A percentile compares a stretch with the other conserved stretches of the same genome.
These are phyloP conservation scores for Balaeniceps rex DNA, from an alignment of 2,113 vertebrate genomes.

Conservation along the genomic window DNA sequence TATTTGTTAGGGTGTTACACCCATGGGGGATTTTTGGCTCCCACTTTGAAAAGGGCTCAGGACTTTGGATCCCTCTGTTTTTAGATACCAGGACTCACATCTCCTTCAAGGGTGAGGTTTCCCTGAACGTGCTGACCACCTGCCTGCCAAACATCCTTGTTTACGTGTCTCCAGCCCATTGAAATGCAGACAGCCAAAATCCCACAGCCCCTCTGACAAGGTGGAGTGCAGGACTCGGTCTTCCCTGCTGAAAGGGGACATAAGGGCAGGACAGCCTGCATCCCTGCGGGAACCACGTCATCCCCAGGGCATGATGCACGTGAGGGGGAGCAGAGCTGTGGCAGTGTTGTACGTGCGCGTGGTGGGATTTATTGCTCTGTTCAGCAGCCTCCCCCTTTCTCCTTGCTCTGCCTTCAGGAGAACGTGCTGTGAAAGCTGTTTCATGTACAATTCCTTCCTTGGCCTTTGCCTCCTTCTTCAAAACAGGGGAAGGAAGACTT, in stretches of 20 bases:
- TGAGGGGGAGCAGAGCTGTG: neutral
- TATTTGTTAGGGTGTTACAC: neutral
- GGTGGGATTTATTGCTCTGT: constrained; percentile 50
- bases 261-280: neutral
- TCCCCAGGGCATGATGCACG: neutral
- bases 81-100: neutral
- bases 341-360: neutral
- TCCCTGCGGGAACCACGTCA: neutral
- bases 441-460: neutral
- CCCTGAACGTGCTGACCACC: neutral
- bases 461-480: neutral
- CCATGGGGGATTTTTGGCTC: neutral
- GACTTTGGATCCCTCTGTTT: neutral
- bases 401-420: neutral
- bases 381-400: neutral
- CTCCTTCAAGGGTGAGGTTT: neutral
- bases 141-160: neutral
- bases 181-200: neutral
- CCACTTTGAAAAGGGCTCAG: neutral
- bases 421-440: constrained; percentile 9
- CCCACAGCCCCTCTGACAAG: neutral
- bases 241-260: neutral
- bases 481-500: neutral
- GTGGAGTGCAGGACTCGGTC: neutral
- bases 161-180: neutral